Evolutionary conservation across 2,113 vertebrate genomes (phyloP).

Genomic region (Probosciger aterrimus): DNA sequence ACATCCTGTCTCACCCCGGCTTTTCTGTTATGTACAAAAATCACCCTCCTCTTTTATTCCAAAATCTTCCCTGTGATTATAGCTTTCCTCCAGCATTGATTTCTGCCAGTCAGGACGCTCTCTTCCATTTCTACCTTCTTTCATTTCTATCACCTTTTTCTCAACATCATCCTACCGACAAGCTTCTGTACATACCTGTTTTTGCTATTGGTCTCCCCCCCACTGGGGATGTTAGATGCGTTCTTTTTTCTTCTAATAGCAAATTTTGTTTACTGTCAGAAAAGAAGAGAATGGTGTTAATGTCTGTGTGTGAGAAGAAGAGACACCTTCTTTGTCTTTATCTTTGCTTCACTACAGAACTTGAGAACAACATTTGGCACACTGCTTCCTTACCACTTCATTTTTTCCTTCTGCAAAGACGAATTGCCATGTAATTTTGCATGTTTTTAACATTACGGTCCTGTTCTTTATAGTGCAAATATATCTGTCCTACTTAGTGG

Average conservation of each 20-base stretch:
- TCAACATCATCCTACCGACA: background rate
- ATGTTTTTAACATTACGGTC: background rate
- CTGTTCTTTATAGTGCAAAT: background rate
- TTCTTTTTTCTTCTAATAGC: background rate
- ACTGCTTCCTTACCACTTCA: background rate
- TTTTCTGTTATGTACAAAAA: background rate
- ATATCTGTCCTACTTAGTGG: background rate
- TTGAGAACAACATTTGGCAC: background rate
- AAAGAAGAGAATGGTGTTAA: background rate
- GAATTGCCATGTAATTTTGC: background rate
- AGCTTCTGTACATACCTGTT: background rate
- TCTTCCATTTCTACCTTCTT: background rate
- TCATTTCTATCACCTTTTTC: background rate
- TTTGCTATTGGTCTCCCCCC: background rate
- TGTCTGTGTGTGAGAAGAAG: background rate
- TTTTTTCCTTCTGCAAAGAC: background rate
- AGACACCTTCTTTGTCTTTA: background rate
- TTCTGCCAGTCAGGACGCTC: background rate
- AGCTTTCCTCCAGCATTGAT: background rate
- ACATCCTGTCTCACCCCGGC: background rate
- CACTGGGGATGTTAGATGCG: background rate
- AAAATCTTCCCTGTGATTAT: background rate
- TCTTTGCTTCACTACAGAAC: background rate
- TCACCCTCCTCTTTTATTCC: background rate
- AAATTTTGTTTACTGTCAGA: background rate